A percentile compares a stretch with the other conserved stretches of the same genome.
phyloP scores from a whole-genome alignment of 2,797 vertebrate genomes.

The Spheniscus humboldti region DNA sequence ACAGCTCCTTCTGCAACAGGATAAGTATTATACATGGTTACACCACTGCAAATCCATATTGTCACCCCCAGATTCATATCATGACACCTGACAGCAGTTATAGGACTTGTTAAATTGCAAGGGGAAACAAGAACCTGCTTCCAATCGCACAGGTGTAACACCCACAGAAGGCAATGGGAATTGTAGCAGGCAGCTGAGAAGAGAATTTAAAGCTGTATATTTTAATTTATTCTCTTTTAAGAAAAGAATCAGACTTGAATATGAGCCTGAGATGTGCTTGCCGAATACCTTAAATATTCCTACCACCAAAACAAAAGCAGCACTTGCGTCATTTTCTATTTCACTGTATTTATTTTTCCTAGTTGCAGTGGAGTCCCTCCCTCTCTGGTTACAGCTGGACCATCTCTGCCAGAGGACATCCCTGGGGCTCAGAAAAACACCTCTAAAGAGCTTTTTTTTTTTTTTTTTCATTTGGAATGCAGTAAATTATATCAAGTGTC shows the following conservation, averaged over 20 bases:
- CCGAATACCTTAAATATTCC: not conserved
- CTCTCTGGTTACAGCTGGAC: constrained; percentile 6
- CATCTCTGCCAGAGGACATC: constrained; percentile 51
- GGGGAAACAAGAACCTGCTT: not conserved
- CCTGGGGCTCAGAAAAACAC: constrained; percentile 32
- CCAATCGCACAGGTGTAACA: not conserved
- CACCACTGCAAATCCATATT: not conserved
- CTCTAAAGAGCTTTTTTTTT: not conserved
- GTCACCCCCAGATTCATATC: not conserved
- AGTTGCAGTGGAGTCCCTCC: not conserved
- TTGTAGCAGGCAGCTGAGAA: not conserved
- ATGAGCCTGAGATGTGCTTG: not conserved
- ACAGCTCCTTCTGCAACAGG: not conserved
- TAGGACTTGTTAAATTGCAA: not conserved
- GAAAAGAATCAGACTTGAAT: not conserved
- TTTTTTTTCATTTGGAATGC: constrained; percentile 8
- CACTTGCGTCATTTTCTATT: not conserved
- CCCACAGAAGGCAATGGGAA: not conserved
- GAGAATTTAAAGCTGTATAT: not conserved
- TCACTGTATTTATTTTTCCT: not conserved
- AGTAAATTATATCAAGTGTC: constrained; percentile 15
- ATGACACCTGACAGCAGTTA: not conserved
- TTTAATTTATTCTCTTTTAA: constrained; percentile 23
- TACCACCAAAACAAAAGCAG: not conserved
- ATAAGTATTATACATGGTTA: not conserved